Conservation (phyloP, 2,888 invertebrate genomes). For the Arge pagana region DNA sequence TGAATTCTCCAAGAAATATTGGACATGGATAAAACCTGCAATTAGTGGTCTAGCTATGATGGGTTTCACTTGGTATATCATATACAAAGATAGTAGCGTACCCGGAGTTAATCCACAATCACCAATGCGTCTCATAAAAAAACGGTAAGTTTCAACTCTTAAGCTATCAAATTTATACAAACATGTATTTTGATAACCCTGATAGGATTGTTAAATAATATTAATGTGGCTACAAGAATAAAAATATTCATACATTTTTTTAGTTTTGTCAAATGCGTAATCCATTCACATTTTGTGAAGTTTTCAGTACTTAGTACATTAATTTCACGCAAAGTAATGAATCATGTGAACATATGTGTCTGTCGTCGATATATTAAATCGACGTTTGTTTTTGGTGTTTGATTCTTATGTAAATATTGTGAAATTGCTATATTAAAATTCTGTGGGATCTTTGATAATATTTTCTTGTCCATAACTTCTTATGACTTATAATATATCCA, state of each 20-base stretch:
- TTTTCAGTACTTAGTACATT: background rate
- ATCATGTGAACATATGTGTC: too few relatives aligned
- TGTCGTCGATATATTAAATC: too few relatives aligned
- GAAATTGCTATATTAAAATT: too few relatives aligned
- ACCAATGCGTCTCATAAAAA: conserved; percentile 62
- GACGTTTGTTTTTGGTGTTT: too few relatives aligned
- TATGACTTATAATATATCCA: too few relatives aligned
- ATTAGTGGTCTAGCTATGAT: conserved; percentile 59
- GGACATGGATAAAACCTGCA: conserved; percentile 45
- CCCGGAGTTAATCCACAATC: conserved; percentile 66
- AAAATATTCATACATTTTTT: background rate
- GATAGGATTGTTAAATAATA: background rate
- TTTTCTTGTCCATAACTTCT: too few relatives aligned
- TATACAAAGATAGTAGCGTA: conserved; percentile 66
- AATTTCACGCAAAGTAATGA: too few relatives aligned
- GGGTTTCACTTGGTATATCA: conserved; percentile 64
- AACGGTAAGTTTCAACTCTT: conserved; percentile 52
- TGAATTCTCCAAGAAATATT: conserved; percentile 31
- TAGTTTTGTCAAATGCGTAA: background rate
- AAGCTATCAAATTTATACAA: background rate
- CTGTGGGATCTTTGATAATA: too few relatives aligned
- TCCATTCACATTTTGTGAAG: background rate
- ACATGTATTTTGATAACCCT: background rate
- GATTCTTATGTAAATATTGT: too few relatives aligned
- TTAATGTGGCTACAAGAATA: background rate